Evolutionary conservation across 2,113 vertebrate species (phyloP).

Genomic region (Spea bombifrons): DNA sequence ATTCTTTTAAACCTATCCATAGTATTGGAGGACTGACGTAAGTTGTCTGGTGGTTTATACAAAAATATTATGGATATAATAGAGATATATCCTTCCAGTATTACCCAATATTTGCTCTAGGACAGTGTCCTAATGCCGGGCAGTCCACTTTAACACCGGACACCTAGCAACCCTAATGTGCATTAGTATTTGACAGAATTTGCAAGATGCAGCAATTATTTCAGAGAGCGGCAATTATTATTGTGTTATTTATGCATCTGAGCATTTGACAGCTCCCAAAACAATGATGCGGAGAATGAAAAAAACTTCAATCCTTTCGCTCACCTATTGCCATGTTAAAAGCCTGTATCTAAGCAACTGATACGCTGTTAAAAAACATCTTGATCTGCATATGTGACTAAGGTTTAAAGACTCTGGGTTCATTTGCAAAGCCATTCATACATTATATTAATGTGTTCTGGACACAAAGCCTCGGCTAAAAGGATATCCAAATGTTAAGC

Average conservation of each 20-base stretch:
- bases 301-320: conserved; percentile 49
- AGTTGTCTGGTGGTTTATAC: too few species aligned
- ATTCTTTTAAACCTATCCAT: too few species aligned
- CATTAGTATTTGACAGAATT: too few species aligned
- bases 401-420: conserved; percentile 46
- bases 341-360: conserved; percentile 60
- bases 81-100: too few species aligned
- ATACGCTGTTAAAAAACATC: conserved; percentile 51
- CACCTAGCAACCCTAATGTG: too few species aligned
- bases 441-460: conserved; percentile 25
- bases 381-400: conserved; percentile 42
- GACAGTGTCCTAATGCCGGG: too few species aligned
- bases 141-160: too few species aligned
- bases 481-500: conserved; percentile 13
- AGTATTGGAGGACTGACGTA: too few species aligned
- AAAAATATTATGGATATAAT: too few species aligned
- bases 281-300: conserved; percentile 36
- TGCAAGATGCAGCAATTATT: too few species aligned
- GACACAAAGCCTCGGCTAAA: conserved; percentile 9
- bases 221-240: too few species aligned
- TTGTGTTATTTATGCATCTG: not conserved
- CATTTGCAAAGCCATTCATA: conserved; percentile 25
- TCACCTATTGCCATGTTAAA: conserved; percentile 46
- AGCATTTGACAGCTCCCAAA: not conserved
- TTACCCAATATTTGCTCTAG: too few species aligned